Conservation (phyloP, 2,888 invertebrate species). For the Ochropleura leucogaster region DNA sequence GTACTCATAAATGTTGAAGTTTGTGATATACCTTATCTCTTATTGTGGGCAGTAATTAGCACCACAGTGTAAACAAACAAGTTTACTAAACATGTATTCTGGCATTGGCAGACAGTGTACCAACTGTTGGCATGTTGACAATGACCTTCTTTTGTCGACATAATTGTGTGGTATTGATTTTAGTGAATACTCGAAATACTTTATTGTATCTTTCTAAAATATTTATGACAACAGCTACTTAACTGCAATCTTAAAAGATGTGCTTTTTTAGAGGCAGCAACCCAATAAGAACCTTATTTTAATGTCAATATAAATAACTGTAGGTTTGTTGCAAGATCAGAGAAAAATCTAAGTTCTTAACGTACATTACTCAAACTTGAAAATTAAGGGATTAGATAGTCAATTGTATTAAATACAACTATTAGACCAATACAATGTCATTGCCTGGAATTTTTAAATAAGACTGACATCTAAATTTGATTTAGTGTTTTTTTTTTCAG, state of each 20-base stretch:
- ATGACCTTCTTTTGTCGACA: conserved; percentile 28
- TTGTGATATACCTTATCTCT: background rate
- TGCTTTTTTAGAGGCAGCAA: background rate
- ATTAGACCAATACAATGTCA: background rate
- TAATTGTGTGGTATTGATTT: conserved; percentile 24
- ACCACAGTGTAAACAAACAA: conserved; percentile 18
- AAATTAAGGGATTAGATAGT: background rate
- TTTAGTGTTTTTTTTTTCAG: background rate
- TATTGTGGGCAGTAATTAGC: conserved; percentile 2
- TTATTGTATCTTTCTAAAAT: background rate
- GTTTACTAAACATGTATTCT: conserved; percentile 39
- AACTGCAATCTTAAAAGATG: background rate
- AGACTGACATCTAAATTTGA: background rate
- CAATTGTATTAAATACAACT: background rate
- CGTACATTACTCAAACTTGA: background rate
- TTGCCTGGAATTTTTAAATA: background rate
- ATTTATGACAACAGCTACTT: background rate
- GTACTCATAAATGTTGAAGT: background rate
- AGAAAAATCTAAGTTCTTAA: background rate
- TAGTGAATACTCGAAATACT: conserved; percentile 16
- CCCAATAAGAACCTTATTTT: background rate
- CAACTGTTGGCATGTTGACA: conserved; percentile 52
- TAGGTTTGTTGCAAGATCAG: background rate
- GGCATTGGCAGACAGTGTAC: conserved; percentile 7
- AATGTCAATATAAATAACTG: background rate